Evolutionary conservation across 2,888 invertebrate species (phyloP), one percentile per base, ranked within the genome.

Genomic region (Anticlea derivata): DNA sequence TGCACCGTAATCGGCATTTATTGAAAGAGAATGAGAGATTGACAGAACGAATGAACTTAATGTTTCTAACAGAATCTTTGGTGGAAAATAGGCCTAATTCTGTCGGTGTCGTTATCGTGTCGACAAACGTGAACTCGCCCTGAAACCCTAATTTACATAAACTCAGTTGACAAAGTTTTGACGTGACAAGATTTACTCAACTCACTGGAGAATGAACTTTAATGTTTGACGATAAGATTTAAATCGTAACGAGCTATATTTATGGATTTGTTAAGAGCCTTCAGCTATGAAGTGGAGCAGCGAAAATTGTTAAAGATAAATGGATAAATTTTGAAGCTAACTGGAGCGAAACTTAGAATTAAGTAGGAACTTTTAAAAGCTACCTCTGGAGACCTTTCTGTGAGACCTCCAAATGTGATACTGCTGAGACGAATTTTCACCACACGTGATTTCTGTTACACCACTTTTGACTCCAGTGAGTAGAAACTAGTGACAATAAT

Each of bases 91-190:
- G 37, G 35, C 30, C 20, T 41, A 30, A 17, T 8, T 37, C 35
- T 27, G 20, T 20, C 27, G 23, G 22, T 50, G 1, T 43, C 39
- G 40, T 31, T 17, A 41, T 50, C 53, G 53, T 53, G 30, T 48
- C 53, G 48, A 44, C 34, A 39, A 43, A 44, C 38, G 29, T 39
- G 39, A 52, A 44, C 34, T 17, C 23, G 40, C 44, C 39, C 37
- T 40, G 12, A 38, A 44, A 35, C 48, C 44, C 20, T 48, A 10
- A 53, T 53, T 53, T 53, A 40, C 53, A 53, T 53, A 53, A 53
- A 49, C 39, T 53, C 44, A 53, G 53, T 44, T 60, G 60, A 56
- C 60, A 50, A 61, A 61, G 58, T 58, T 63, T 55, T 55, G 58
- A 63, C 58, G 53, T 51, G 58, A 57, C 46, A 53, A 49, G 60